Conservation (phyloP, 2,888 invertebrate genomes). For the Colostygia pectinataria region DNA sequence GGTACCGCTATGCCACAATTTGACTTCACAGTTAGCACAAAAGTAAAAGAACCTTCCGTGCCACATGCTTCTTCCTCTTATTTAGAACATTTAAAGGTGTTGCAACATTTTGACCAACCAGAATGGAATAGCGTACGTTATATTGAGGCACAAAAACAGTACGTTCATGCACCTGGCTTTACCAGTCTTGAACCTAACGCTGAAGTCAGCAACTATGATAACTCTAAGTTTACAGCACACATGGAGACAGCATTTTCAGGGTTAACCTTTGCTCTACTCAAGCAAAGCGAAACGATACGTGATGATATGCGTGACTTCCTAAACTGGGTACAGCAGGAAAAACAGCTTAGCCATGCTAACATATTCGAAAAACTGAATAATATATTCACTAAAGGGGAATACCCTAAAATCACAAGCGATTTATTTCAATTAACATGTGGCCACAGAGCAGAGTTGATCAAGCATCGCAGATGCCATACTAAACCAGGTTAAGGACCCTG, state of each 20-base stretch:
- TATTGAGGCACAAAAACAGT: background rate
- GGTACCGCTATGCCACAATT: background rate
- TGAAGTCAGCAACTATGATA: background rate
- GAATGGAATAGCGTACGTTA: slow-evolving; percentile 2
- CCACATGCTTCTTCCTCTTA: background rate
- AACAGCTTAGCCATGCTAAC: background rate
- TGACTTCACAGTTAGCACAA: background rate
- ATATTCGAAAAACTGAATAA: background rate
- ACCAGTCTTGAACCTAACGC: background rate
- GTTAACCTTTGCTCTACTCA: background rate
- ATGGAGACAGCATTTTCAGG: slow-evolving; percentile 1
- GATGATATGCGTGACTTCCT: background rate
- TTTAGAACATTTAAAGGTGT: background rate
- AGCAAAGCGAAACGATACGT: background rate
- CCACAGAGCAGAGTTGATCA: background rate
- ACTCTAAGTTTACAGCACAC: background rate
- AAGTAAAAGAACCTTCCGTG: background rate
- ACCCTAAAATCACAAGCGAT: background rate
- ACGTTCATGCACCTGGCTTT: background rate
- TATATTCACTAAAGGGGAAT: background rate
- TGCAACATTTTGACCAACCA: background rate
- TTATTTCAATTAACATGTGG: background rate
- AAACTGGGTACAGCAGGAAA: background rate
- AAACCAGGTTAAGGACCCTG: background rate
- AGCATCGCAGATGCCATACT: background rate